phyloP scores from a whole-genome alignment of 2,113 vertebrate species.

The Sciurus niger region DNA sequence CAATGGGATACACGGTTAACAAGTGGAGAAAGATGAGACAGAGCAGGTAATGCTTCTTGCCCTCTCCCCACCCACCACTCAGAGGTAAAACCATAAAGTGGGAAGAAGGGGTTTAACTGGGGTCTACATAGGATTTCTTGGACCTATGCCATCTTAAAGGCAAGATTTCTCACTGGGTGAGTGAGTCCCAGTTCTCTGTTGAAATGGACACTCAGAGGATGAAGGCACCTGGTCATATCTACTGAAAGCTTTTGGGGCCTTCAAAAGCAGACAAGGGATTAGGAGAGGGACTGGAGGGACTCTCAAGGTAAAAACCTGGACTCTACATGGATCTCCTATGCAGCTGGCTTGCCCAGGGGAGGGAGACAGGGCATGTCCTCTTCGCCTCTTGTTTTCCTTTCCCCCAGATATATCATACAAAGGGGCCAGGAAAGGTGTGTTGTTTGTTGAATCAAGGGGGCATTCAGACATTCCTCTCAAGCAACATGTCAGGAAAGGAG shows the following conservation, averaged over 20 bases:
- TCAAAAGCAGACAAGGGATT: neutral
- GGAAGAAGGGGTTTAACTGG: neutral
- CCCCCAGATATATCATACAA: neutral
- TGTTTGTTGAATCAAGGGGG: neutral
- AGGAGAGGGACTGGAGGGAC: neutral
- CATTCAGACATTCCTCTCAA: neutral
- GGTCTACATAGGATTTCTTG: neutral
- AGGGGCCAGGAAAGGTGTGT: neutral
- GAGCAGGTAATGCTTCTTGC: neutral
- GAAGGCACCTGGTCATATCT: neutral
- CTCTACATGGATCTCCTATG: neutral
- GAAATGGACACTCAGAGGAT: neutral
- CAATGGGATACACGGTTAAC: conserved; percentile 65
- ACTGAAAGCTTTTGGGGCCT: neutral
- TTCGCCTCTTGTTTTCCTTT: neutral
- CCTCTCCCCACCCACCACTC: conserved; percentile 42
- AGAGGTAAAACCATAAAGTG: neutral
- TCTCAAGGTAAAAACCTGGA: neutral
- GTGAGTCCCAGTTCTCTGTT: too few relatives aligned
- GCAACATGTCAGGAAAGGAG: neutral
- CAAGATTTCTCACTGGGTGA: neutral
- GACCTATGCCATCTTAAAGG: neutral
- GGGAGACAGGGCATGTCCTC: neutral
- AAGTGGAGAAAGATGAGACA: conserved; percentile 71
- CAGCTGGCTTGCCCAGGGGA: neutral